Conservation (phyloP, 1,140 invertebrate genomes). For the Dinothrombium tinctorium region DNA sequence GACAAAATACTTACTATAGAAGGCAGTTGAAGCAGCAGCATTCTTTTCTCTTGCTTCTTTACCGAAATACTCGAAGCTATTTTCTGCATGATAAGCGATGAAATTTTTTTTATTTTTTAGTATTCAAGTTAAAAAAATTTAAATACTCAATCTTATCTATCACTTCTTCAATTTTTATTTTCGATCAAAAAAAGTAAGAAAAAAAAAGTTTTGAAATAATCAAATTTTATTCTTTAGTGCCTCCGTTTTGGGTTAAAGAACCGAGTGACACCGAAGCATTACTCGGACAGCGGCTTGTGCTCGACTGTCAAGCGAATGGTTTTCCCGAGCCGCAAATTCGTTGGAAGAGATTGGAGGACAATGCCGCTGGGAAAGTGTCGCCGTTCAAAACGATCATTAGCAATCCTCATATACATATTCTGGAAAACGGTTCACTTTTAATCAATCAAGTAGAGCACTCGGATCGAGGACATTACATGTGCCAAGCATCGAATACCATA, state of each 20-base stretch:
- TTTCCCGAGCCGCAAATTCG: conserved; percentile 62
- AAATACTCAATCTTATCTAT: too few species aligned
- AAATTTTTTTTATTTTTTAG: too few species aligned
- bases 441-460: conserved; percentile 19
- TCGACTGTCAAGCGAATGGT: conserved; percentile 73
- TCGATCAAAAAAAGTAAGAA: too few species aligned
- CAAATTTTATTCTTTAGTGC: conserved; percentile 18
- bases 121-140: too few species aligned
- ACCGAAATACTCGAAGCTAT: too few species aligned
- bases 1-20: too few species aligned
- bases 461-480: conserved; percentile 18
- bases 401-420: conserved; percentile 19
- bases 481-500: not conserved
- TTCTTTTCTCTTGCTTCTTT: too few species aligned
- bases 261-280: conserved; percentile 63
- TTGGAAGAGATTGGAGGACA: conserved; percentile 29
- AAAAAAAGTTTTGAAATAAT: too few species aligned
- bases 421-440: conserved; percentile 23
- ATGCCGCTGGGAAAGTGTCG: not conserved
- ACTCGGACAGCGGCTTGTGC: conserved; percentile 49
- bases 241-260: conserved; percentile 69
- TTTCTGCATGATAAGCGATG: too few species aligned
- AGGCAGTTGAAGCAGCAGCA: too few species aligned
- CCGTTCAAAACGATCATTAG: conserved; percentile 15
- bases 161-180: too few species aligned